Base-by-base conservation (phyloP, 2,113 vertebrate species). In the Thomomys bottae region DNA sequence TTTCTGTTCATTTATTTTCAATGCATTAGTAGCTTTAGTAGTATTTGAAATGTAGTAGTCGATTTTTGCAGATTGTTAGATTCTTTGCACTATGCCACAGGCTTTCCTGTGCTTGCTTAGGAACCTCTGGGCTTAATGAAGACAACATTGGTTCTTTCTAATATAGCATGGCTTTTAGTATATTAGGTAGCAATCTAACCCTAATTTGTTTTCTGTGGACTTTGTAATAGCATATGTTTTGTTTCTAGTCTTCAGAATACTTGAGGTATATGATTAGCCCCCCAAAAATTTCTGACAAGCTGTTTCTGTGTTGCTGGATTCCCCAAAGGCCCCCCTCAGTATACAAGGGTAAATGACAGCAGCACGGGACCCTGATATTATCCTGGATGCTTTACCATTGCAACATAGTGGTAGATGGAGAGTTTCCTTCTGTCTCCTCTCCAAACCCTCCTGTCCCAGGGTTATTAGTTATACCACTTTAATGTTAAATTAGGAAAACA, bases 401-500 rank as follows among this genome's bases (percentile, higher is more conserved):
- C 8, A 28, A 34, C 42, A 63, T 24, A 20, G 42, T 23, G 7
- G 81, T 28, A 17, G 68, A 17, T 34, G 54, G 30, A 36, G 68
- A 57, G 18, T 88, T 92, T 84, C 73, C 54, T 92, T 94, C 67
- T 2, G 10, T 34, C 15, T 86, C 66, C 5, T 89, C 90, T 77
- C 23, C 28, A 38, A 75, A 57, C 81, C 45, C n/a, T 90, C 59
- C 45, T 79, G 18, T 90, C 82, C 70, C 68, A 85, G 79, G 72
- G 68, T 88, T 95, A 67, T 84, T 80, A 79, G 76, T 88, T 95
- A 67, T 80, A 88, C 86, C 92, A 75, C 92, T 93, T 93, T 95
- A 95, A 89, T 94, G 76, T 91, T 91, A 93, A 94, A 88, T 92
- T 92, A 94, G 84, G 84, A 96, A 96, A 86, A 92, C 64, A 94